Evolutionary conservation across 2,113 vertebrate genomes (phyloP), one percentile per base, ranked within the genome.

Genomic region (Lamprologus tigripictilis): DNA sequence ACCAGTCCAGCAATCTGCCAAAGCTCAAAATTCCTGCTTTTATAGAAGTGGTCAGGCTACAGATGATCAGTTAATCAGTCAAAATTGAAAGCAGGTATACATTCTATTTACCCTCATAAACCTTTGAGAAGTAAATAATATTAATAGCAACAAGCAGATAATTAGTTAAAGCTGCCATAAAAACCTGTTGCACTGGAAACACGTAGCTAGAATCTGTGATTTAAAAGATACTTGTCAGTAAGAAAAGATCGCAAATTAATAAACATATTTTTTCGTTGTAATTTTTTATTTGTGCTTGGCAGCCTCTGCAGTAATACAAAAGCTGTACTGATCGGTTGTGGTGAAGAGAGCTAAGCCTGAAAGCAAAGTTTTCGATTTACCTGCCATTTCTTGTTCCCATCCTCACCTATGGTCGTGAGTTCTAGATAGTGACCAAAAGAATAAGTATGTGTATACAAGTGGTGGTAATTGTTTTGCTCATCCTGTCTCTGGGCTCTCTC

Each of bases 241-340:
- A 45, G 40, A 17, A 73, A 73, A 73, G 9, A 19, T 78, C 2
- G 4, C 40, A 47, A 76, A 47, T 76, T 37, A 37, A 66, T 66
- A 66, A 66, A 37, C 19, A 13, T 37, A 37, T 66, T 66, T 66
- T 37, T 21, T 8, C 0, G 0, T 66, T 37, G 0, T 3, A 0
- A 21, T 37, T 66, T 37, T 66, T 21, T n/a, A 66, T 66, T 66
- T 66, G 31, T 66, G 61, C 1, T 66, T 13, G 61, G 7, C 61
- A 66, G 61, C 61, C 61, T 37, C 19, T 66, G 33, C 33, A 8
- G 61, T 21, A 12, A 66, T 21, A 21, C 61, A 66, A 66, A 1
- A 37, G 61, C 61, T 68, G 19, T 68, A 37, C 33, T 68, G 61
- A 13, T 13, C 1, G 10, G 19, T 21, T 68, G 61, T 21, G 33